A percentile compares a stretch with the other conserved stretches of the same genome.
These are phyloP conservation scores for Athalia cordata DNA, from an alignment of 2,888 invertebrate species.

Conservation along the genomic window DNA sequence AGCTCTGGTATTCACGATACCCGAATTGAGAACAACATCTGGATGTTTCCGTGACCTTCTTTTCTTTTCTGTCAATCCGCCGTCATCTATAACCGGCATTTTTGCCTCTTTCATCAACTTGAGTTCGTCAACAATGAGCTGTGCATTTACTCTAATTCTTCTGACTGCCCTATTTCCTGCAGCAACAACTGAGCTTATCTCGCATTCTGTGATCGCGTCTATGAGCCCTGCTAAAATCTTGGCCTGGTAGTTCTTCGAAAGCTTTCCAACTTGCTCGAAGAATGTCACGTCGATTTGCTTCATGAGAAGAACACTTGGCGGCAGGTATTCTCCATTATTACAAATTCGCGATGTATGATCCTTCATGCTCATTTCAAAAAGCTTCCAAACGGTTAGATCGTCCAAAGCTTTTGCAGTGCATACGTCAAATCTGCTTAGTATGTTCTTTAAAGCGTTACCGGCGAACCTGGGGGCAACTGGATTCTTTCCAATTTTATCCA, in stretches of 20 bases:
- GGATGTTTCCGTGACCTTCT: not conserved
- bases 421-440: conserved; percentile 77
- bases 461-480: conserved; percentile 70
- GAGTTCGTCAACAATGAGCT: conserved; percentile 78
- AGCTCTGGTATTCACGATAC: conserved; percentile 79
- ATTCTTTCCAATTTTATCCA: conserved; percentile 66
- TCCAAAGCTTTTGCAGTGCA: conserved; percentile 73
- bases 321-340: conserved; percentile 70
- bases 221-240: conserved; percentile 62
- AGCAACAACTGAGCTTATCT: conserved; percentile 66
- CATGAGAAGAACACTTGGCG: conserved; percentile 75
- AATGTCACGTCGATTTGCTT: conserved; percentile 77
- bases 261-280: conserved; percentile 68
- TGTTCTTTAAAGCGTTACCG: conserved; percentile 75
- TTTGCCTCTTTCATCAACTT: conserved; percentile 76
- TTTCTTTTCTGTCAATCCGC: conserved; percentile 26
- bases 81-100: conserved; percentile 13
- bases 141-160: conserved; percentile 80
- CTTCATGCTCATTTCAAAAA: conserved; percentile 77
- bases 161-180: conserved; percentile 80
- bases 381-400: conserved; percentile 76
- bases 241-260: conserved; percentile 56
- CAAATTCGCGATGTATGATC: conserved; percentile 74
- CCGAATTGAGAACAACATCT: conserved; percentile 74
- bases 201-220: conserved; percentile 67